Conservation (phyloP, 53 echinoderm and acorn worm genomes). For the Zoroaster sp. region DNA sequence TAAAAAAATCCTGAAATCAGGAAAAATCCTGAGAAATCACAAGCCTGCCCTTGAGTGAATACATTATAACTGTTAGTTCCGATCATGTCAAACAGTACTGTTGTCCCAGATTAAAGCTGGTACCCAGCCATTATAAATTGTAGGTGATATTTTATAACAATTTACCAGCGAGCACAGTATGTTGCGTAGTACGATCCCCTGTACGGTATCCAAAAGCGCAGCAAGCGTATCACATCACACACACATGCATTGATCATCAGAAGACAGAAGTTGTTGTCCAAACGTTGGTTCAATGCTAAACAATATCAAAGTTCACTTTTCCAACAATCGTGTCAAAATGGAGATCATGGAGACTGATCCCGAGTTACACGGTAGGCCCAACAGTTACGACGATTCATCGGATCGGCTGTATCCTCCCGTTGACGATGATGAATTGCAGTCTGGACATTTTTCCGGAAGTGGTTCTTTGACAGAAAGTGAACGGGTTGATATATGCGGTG, state of each 20-base stretch:
- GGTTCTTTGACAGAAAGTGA: conserved; percentile 32
- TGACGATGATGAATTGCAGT: background rate
- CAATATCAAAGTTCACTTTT: conserved; percentile 39
- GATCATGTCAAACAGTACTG: no score
- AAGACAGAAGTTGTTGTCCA: no score
- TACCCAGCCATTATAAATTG: background rate
- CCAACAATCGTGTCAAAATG: conserved; percentile 38
- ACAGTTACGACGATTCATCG: background rate
- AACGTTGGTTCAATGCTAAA: conserved; percentile 1
- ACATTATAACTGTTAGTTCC: no score
- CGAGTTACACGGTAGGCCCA: conserved; percentile 32
- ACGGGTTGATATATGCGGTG: conserved; percentile 40
- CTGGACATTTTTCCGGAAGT: background rate
- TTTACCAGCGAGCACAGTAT: background rate
- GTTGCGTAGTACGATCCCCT: background rate
- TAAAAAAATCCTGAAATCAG: no score
- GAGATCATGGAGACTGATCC: conserved; percentile 59
- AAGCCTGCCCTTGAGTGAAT: no score
- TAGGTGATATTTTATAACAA: background rate
- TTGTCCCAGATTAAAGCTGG: no score
- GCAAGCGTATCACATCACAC: no score
- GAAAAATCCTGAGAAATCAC: no score
- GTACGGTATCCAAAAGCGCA: no score
- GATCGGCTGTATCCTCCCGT: background rate
- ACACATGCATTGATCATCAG: background rate